Evolutionary conservation across 1,140 invertebrate genomes (phyloP).

Genomic region (Paraescarpia echinospica): DNA sequence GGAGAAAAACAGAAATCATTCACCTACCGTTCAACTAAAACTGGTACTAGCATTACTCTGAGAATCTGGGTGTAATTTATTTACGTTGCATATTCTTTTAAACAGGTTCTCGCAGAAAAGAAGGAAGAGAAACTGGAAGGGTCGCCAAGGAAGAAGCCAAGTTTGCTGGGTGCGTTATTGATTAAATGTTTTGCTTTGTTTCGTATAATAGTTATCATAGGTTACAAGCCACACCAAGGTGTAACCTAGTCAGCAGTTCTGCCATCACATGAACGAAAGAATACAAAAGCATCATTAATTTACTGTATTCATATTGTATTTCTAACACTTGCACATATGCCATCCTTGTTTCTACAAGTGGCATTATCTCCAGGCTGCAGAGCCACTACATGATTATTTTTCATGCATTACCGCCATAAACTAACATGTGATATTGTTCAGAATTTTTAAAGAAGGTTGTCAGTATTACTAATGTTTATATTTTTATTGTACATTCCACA

Average conservation of each 20-base stretch:
- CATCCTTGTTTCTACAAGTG: neutral
- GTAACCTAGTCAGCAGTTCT: too few species aligned
- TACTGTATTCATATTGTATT: neutral
- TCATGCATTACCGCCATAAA: neutral
- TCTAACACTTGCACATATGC: neutral
- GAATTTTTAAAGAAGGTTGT: neutral
- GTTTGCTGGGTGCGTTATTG: constrained; percentile 37
- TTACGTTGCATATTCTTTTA: neutral
- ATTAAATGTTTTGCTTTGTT: neutral
- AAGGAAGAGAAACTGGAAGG: constrained; percentile 12
- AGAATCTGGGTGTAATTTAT: neutral
- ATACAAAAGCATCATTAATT: neutral
- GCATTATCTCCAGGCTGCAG: neutral
- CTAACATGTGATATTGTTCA: neutral
- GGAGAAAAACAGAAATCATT: too few species aligned
- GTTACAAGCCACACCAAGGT: too few species aligned
- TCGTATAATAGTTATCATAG: too few species aligned
- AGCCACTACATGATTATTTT: too few species aligned
- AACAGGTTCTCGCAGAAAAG: constrained; percentile 14
- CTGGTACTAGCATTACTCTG: neutral
- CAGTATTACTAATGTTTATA: too few species aligned
- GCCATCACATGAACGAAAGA: too few species aligned
- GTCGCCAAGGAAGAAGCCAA: constrained; percentile 31
- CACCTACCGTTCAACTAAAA: neutral
- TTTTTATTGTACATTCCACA: neutral